phyloP scores from a whole-genome alignment of 2,888 invertebrate genomes.

The Lagria hirta region DNA sequence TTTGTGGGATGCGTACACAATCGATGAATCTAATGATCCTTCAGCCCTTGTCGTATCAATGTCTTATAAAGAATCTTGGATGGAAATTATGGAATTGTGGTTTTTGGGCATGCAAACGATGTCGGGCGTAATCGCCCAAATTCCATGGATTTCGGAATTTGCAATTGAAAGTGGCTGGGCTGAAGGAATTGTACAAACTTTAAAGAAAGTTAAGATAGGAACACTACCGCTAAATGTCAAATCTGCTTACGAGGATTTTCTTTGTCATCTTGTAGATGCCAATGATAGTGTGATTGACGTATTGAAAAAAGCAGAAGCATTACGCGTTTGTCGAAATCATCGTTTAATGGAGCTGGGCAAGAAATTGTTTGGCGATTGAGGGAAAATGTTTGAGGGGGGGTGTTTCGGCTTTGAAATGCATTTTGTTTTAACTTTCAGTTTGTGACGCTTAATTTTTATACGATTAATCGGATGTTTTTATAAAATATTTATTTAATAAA shows the following conservation, averaged over 20 bases:
- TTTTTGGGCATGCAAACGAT: constrained; percentile 93
- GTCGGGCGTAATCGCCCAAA: constrained; percentile 68
- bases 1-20: constrained; percentile 88
- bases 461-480: constrained; percentile 9
- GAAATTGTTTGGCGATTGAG: constrained; percentile 81
- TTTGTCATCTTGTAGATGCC: constrained; percentile 81
- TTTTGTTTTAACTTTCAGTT: too few relatives aligned
- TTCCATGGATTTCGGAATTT: constrained; percentile 89
- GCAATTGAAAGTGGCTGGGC: constrained; percentile 94
- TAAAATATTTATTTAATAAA: constrained; percentile 7
- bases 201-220: constrained; percentile 81
- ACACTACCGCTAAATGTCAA: constrained; percentile 81
- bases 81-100: constrained; percentile 88
- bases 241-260: constrained; percentile 87
- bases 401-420: constrained; percentile 8
- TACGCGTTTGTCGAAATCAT: constrained; percentile 83
- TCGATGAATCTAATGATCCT: constrained; percentile 85
- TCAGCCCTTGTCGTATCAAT: constrained; percentile 80
- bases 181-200: constrained; percentile 79
- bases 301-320: constrained; percentile 78
- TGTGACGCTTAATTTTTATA: constrained; percentile 19
- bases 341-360: constrained; percentile 88
- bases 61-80: constrained; percentile 85
- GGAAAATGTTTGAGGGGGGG: too few relatives aligned
- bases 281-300: constrained; percentile 72